These are phyloP conservation scores for Labeo calbasu DNA, from an alignment of 2,797 vertebrate genomes.

Conservation along the genomic window DNA sequence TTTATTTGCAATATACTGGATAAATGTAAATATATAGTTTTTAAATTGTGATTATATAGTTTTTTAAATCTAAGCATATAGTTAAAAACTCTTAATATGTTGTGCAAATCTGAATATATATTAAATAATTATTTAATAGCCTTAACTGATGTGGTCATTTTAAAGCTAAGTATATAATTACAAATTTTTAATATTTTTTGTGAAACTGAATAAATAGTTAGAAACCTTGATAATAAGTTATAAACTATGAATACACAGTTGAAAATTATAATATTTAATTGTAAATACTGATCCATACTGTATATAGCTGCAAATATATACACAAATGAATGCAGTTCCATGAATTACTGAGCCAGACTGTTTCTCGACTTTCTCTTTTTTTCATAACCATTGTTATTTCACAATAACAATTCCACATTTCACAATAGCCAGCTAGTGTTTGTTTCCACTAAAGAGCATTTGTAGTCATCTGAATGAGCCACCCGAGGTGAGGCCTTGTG, in stretches of 20 bases:
- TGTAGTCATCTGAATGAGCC: constrained; percentile 18
- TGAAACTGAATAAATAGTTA: background rate
- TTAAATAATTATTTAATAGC: no score
- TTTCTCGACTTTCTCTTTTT: background rate
- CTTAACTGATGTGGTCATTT: background rate
- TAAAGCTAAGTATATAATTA: background rate
- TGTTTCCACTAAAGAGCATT: background rate
- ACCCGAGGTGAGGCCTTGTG: constrained; percentile 18
- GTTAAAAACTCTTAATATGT: background rate
- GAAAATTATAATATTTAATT: background rate
- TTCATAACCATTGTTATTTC: background rate
- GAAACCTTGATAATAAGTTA: background rate
- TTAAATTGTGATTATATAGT: background rate
- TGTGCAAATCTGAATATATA: background rate
- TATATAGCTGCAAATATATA: background rate
- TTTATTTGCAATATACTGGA: background rate
- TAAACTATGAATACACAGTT: background rate
- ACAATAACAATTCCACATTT: background rate
- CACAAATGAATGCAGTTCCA: background rate
- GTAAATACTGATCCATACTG: background rate
- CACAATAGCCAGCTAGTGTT: background rate
- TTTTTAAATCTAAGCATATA: background rate
- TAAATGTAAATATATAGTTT: background rate
- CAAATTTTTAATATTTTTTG: background rate
- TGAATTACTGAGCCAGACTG: background rate